Evolutionary conservation across 2,113 vertebrate species (phyloP), one percentile per base, ranked within the genome.

Genomic region (Chaetops frenatus): DNA sequence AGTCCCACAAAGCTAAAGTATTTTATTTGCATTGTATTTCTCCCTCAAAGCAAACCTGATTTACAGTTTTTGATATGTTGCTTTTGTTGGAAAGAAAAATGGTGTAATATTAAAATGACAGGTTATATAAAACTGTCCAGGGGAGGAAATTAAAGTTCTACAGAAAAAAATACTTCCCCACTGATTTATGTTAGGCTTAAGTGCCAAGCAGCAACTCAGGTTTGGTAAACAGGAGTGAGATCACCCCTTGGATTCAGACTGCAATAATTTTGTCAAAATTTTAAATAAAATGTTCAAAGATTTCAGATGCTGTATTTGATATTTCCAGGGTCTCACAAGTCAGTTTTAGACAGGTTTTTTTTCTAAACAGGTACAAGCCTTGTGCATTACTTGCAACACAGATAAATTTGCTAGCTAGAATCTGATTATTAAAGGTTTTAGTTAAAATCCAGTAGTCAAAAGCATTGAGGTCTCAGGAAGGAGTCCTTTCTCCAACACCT

Each of bases 81-180:
- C 50, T 81, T 70, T 78, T 73, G 56, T 90, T 83, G 65, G 88
- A 77, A 93, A 91, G 90, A 69, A 48, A 79, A 73, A 48, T 24
- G 78, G 48, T n/a, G 36, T 20, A 80, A 54, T 56, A 69, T 81
- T 62, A 61, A 88, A 71, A 81, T 48, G 90, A 74, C 67, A 86
- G 44, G 51, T 88, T 95, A 89, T 18, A 88, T 92, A 95, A 93
- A 95, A 90, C 82, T 71, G 69, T 19, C 45, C 44, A 67, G 44
- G 45, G 60, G 65, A 95, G 88, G 94, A 95, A 95, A 95, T 72
- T 72, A 42, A 92, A 90, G 61, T 88, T 85, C 40, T 56, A 74
- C 58, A 82, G 71, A 69, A 90, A 82, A 82, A 90, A 73, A 62
- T 19, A 66, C n/a, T 93, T 48, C 47, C 45, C 33, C 19, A 73